Evolutionary conservation across 1,140 invertebrate genomes (phyloP).

Genomic region (Ceratosolen fusciceps): DNA sequence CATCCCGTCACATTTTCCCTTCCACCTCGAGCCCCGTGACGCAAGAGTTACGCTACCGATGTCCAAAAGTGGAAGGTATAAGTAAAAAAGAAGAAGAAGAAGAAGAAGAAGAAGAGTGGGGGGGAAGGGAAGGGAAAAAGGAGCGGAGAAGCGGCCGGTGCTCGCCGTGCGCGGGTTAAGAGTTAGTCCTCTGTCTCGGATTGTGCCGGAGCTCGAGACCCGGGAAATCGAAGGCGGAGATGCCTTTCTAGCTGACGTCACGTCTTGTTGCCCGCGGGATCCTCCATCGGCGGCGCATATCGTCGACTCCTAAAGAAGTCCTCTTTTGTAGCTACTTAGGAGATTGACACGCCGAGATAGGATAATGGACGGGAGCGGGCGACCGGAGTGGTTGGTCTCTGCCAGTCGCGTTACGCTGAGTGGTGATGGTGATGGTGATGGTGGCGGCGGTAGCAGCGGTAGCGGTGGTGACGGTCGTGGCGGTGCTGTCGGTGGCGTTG

Average conservation of each 20-base stretch:
- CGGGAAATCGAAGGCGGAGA: constrained; percentile 1
- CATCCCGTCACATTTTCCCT: neutral
- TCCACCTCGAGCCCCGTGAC: neutral
- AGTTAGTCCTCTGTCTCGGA: too few species aligned
- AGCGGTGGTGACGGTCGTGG: constrained; percentile 33
- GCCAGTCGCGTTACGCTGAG: too few species aligned
- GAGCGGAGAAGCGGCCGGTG: constrained; percentile 36
- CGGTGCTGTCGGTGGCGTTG: neutral
- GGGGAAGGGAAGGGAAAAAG: constrained; percentile 22
- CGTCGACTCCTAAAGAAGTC: constrained; percentile 58
- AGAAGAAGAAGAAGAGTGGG: too few species aligned
- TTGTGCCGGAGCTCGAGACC: constrained; percentile 10
- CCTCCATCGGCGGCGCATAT: constrained; percentile 50
- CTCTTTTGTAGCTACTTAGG: constrained; percentile 63
- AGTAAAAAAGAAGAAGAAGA: too few species aligned
- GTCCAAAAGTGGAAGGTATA: neutral
- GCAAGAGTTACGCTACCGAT: neutral
- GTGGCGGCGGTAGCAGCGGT: too few species aligned
- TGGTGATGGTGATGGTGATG: too few species aligned
- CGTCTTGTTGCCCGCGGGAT: neutral
- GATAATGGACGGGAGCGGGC: constrained; percentile 60
- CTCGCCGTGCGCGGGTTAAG: neutral
- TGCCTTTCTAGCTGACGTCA: constrained; percentile 23
- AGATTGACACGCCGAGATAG: constrained; percentile 66
- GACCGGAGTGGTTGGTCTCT: too few species aligned